Evolutionary conservation across 2,797 vertebrate species (phyloP).

Genomic region (Gastrophryne carolinensis): DNA sequence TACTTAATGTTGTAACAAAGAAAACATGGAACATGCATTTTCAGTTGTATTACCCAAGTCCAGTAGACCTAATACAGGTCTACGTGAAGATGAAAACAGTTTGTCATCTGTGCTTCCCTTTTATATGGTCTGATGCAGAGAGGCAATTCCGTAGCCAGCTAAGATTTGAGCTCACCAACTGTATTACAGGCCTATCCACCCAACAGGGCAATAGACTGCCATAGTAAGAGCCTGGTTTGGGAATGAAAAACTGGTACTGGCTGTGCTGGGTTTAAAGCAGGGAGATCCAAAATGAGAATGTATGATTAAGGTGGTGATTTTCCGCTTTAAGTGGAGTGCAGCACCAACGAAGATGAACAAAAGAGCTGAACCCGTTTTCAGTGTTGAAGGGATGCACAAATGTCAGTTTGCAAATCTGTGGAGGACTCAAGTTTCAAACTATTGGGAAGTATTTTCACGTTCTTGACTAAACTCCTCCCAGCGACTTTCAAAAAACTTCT

Average conservation of each 20-base stretch:
- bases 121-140: neutral
- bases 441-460: slow-evolving; percentile 65
- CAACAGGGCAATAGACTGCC: too few relatives aligned
- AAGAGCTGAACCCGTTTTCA: slow-evolving; percentile 63
- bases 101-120: too few relatives aligned
- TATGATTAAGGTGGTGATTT: too few relatives aligned
- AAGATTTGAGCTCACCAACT: too few relatives aligned
- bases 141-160: neutral
- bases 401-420: slow-evolving; percentile 2
- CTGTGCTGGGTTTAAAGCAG: too few relatives aligned
- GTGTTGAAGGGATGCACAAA: slow-evolving; percentile 25
- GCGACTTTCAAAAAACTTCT: slow-evolving; percentile 89
- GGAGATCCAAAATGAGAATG: too few relatives aligned
- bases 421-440: slow-evolving; percentile 61
- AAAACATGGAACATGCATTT: slow-evolving; percentile 11
- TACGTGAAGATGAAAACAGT: neutral
- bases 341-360: slow-evolving; percentile 39
- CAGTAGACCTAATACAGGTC: neutral
- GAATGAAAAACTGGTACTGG: too few relatives aligned
- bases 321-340: slow-evolving; percentile 3
- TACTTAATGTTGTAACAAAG: neutral
- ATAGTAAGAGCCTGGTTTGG: too few relatives aligned
- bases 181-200: too few relatives aligned
- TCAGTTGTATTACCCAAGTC: neutral
- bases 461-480: slow-evolving; percentile 94